A percentile compares a stretch with the other conserved stretches of the same genome.
Conservation (phyloP, 2,888 invertebrate species). For the Pterostichus niger region DNA sequence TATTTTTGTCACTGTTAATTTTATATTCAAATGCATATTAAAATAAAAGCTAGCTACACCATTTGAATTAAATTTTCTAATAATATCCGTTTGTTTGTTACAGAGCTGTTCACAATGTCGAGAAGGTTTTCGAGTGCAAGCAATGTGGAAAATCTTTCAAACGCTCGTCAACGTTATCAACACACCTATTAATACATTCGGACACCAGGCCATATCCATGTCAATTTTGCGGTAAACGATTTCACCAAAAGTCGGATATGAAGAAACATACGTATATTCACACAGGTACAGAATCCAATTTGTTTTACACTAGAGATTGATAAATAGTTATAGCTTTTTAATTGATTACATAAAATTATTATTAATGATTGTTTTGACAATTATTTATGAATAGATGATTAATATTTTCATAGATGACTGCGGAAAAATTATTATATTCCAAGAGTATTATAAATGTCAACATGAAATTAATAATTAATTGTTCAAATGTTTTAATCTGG, state of each 20-base stretch:
- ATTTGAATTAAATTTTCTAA: too few relatives aligned
- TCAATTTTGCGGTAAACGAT: conserved; percentile 98
- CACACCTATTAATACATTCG: conserved; percentile 97
- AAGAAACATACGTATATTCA: conserved; percentile 99
- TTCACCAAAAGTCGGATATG: conserved; percentile 99
- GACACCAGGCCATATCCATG: conserved; percentile 98
- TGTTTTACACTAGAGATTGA: conserved; percentile 71
- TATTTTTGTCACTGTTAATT: too few relatives aligned
- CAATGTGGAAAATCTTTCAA: conserved; percentile 99
- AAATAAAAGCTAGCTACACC: too few relatives aligned
- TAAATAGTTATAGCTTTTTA: conserved; percentile 39
- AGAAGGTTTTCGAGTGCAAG: conserved; percentile 96
- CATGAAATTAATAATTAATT: conserved; percentile 32
- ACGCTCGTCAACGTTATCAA: conserved; percentile 96
- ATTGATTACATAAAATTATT: conserved; percentile 6
- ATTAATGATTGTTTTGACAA: conserved; percentile 43
- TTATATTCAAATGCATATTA: too few relatives aligned
- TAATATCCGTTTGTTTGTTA: background rate
- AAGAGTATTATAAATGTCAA: conserved; percentile 23
- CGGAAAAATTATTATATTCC: conserved; percentile 22
- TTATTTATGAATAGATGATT: conserved; percentile 51
- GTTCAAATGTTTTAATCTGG: conserved; percentile 17
- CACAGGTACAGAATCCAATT: conserved; percentile 82
- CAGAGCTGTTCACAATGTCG: conserved; percentile 95
- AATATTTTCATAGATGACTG: conserved; percentile 44